These are phyloP conservation scores for Panzeria rudis DNA, from an alignment of 2,888 invertebrate species.

Conservation along the genomic window DNA sequence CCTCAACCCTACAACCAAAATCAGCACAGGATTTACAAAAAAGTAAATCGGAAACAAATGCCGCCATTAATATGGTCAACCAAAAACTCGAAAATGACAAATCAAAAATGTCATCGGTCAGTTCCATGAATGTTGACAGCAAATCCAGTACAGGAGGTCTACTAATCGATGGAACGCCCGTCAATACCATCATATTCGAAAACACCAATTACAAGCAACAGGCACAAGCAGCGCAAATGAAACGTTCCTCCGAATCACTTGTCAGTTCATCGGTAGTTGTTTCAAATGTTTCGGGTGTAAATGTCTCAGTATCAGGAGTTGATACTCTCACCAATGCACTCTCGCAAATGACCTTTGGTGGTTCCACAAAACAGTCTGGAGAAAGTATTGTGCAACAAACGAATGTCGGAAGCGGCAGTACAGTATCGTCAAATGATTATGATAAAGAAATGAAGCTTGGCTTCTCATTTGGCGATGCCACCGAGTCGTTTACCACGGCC, in stretches of 20 bases:
- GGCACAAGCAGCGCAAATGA: conserved; percentile 75
- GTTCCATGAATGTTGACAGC: conserved; percentile 34
- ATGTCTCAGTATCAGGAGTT: conserved; percentile 76
- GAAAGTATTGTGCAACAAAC: conserved; percentile 72
- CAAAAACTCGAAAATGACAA: conserved; percentile 69
- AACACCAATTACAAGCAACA: conserved; percentile 93
- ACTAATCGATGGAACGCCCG: conserved; percentile 91
- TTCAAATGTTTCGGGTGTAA: conserved; percentile 76
- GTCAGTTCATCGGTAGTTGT: conserved; percentile 63
- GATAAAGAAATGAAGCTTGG: conserved; percentile 95
- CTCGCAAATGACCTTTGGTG: conserved; percentile 87
- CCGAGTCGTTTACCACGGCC: conserved; percentile 84
- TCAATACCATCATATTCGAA: conserved; percentile 95
- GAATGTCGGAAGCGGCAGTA: conserved; percentile 62
- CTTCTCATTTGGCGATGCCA: conserved; percentile 91
- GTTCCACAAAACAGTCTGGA: conserved; percentile 73
- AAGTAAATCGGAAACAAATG: conserved; percentile 72
- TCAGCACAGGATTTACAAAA: conserved; percentile 83
- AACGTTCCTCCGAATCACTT: conserved; percentile 74
- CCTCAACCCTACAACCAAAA: conserved; percentile 65
- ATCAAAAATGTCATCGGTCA: conserved; percentile 58
- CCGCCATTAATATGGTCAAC: conserved; percentile 59
- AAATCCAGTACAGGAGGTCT: conserved; percentile 78
- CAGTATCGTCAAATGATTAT: conserved; percentile 87
- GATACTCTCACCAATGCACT: conserved; percentile 85